phyloP scores from a whole-genome alignment of 2,797 vertebrate genomes.

The Iguana delicatissima region DNA sequence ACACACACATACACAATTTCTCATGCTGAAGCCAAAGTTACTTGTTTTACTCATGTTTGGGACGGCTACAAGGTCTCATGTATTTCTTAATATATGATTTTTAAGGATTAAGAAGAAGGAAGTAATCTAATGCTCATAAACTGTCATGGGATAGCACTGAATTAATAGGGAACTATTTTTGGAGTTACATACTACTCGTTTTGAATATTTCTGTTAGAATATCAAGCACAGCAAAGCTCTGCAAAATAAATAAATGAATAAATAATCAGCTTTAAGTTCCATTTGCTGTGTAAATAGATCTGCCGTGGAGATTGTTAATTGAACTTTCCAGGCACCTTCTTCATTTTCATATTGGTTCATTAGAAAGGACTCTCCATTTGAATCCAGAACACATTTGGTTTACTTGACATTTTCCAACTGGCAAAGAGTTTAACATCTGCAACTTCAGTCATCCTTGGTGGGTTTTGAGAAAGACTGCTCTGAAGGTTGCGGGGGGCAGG shows the following conservation, averaged over 20 bases:
- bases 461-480: neutral
- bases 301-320: neutral
- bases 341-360: neutral
- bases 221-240: neutral
- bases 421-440: neutral
- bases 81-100: neutral
- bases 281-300: constrained; percentile 22
- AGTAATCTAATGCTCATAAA: neutral
- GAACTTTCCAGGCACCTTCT: neutral
- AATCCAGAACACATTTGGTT: neutral
- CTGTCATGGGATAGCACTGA: constrained; percentile 9
- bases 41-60: neutral
- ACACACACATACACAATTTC: neutral
- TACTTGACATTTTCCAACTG: neutral
- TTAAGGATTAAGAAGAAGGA: neutral
- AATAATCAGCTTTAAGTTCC: neutral
- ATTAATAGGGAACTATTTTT: neutral
- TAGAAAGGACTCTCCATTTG: neutral
- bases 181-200: neutral
- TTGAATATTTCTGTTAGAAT: neutral
- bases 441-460: neutral
- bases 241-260: neutral
- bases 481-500: neutral
- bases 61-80: neutral
- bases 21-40: neutral